Base-by-base conservation (phyloP, 1,140 invertebrate genomes). In the Lordiphosa collinella region DNA sequence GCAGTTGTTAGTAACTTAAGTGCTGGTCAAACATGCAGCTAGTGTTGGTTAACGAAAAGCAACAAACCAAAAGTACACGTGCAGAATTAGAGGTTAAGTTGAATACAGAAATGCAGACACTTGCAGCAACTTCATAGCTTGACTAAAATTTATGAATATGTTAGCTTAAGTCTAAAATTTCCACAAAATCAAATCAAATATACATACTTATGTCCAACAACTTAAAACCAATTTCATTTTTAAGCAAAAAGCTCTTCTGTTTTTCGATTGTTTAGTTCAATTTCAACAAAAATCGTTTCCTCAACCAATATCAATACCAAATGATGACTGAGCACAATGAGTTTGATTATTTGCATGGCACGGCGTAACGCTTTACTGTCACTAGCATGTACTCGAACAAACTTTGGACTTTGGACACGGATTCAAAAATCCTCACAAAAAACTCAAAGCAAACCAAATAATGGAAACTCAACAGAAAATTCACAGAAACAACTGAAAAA, bases 41-140 rank as follows among this genome's bases (percentile, higher is more conserved):
- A 64, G 65, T 68, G 54, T 68, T 64, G 38, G 41, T 25, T 12
- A 25, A n/a, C 4, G 25, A 16, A 64, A 57, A 38, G 41, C 12
- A 52, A 25, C 8, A 16, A 16, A 25, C 5, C 22, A 25, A 43
- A 47, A 54, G 35, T 60, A 59, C 18, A 18, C 75, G 58, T 72
- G 66, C 55, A 60, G n/a, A 57, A 13, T 40, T 16, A 44, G 55
- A 57, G 29, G 34, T 22, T 0, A 53, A 36, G 43, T 79, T 54
- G 10, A 25, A 25, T 51, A 25, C 37, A 29, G 1, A 43, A 54
- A 32, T 13, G 14, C 68, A 76, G 69, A 87, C 85, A 88, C 80
- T 88, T 88, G 82, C 86, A 88, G 86, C 86, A 88, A 88, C 86
- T 88, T 88, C 86, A 88, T 88, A 88, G 86, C 86, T 86, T 76